phyloP scores from a whole-genome alignment of 2,797 vertebrate genomes.

The Microtus agrestis region DNA sequence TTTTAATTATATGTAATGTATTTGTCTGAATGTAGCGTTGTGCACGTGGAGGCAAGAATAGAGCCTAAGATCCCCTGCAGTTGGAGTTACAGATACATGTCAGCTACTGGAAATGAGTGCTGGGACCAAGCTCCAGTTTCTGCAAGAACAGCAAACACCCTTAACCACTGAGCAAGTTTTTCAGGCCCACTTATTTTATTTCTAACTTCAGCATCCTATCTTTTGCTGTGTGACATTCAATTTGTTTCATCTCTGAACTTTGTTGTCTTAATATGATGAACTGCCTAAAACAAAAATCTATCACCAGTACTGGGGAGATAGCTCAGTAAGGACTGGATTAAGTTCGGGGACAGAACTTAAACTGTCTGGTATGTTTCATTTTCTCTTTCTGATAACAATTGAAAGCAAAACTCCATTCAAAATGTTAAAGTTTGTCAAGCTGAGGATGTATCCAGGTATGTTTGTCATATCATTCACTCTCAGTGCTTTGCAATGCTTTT shows the following conservation, averaged over 20 bases:
- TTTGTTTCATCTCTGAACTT: constrained; percentile 48
- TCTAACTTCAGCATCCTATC: constrained; percentile 25
- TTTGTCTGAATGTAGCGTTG: background rate
- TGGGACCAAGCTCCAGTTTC: background rate
- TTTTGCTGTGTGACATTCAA: constrained; percentile 48
- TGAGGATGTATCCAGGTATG: constrained; percentile 43
- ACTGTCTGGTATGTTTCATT: constrained; percentile 54
- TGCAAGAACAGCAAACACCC: background rate
- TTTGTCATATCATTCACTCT: constrained; percentile 37
- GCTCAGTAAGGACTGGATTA: background rate
- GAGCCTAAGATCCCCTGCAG: background rate
- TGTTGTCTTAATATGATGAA: constrained; percentile 47
- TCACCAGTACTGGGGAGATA: background rate
- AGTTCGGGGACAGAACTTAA: constrained; percentile 34
- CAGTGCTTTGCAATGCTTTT: constrained; percentile 35
- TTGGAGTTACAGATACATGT: background rate
- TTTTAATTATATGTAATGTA: background rate
- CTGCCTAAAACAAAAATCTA: constrained; percentile 34
- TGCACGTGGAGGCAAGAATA: background rate
- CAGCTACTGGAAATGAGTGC: background rate
- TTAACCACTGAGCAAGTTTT: background rate
- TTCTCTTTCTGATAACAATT: constrained; percentile 40
- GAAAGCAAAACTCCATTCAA: constrained; percentile 50
- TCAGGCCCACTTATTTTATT: background rate
- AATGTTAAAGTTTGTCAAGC: constrained; percentile 10